These are phyloP conservation scores for Characodon lateralis DNA, from an alignment of 2,797 vertebrate genomes.

Conservation along the genomic window DNA sequence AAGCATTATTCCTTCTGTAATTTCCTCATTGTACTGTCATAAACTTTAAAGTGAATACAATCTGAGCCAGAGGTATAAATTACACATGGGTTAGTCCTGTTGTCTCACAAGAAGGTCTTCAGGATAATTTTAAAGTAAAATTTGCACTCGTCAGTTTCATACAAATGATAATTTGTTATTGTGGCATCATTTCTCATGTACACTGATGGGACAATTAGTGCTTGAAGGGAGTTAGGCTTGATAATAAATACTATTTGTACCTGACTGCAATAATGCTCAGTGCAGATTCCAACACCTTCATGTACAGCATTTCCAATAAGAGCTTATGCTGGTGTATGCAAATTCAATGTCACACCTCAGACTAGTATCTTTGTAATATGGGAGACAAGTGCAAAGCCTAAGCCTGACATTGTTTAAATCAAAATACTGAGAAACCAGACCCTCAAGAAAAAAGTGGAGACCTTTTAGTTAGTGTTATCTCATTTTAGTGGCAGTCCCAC, in stretches of 20 bases:
- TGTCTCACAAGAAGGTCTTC: too few relatives aligned
- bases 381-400: neutral
- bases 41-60: neutral
- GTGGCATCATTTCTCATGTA: neutral
- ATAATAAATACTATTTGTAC: neutral
- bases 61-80: neutral
- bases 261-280: neutral
- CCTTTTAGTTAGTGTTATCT: constrained; percentile 37
- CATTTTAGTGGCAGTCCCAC: constrained; percentile 53
- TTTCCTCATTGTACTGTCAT: too few relatives aligned
- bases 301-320: neutral
- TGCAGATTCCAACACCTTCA: neutral
- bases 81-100: too few relatives aligned
- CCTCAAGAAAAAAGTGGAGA: neutral
- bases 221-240: neutral
- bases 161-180: too few relatives aligned
- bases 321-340: neutral
- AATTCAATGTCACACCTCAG: neutral
- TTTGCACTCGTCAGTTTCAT: too few relatives aligned
- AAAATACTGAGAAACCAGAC: neutral
- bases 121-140: too few relatives aligned
- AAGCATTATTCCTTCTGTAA: too few relatives aligned
- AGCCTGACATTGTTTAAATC: constrained; percentile 18
- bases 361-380: neutral
- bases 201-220: neutral